These are phyloP conservation scores for Dicerorhinus sumatrensis DNA, from an alignment of 2,113 vertebrate species.

Conservation along the genomic window DNA sequence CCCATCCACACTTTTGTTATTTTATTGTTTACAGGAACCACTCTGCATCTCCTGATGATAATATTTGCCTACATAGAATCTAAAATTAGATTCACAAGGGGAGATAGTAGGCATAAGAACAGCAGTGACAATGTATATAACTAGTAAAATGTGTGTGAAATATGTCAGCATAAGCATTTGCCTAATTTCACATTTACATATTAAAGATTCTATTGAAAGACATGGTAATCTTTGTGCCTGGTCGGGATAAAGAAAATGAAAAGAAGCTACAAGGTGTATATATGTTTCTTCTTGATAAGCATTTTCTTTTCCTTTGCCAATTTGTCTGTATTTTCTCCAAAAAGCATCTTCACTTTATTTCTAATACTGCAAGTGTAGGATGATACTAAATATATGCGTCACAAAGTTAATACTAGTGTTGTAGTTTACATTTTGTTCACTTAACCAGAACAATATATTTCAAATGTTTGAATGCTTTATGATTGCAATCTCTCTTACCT, in stretches of 20 bases:
- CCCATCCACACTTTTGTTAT: neutral
- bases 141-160: constrained; percentile 32
- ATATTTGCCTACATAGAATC: constrained; percentile 42
- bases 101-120: neutral
- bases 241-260: constrained; percentile 46
- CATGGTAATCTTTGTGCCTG: constrained; percentile 48
- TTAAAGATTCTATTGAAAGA: constrained; percentile 68
- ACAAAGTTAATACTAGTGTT: neutral
- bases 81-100: constrained; percentile 50
- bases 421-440: neutral
- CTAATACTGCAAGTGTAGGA: neutral
- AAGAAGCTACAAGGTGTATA: constrained; percentile 58
- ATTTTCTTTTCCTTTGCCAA: constrained; percentile 62
- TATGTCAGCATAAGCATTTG: constrained; percentile 54
- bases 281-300: constrained; percentile 45
- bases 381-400: neutral
- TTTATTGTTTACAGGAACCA: neutral
- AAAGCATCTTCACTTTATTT: constrained; percentile 27
- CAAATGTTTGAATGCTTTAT: neutral
- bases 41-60: neutral
- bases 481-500: neutral
- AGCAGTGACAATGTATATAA: neutral
- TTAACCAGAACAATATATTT: neutral
- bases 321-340: neutral
- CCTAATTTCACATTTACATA: constrained; percentile 74